These are phyloP conservation scores for Zelleria hepariella DNA, from an alignment of 2,888 invertebrate genomes.

Conservation along the genomic window DNA sequence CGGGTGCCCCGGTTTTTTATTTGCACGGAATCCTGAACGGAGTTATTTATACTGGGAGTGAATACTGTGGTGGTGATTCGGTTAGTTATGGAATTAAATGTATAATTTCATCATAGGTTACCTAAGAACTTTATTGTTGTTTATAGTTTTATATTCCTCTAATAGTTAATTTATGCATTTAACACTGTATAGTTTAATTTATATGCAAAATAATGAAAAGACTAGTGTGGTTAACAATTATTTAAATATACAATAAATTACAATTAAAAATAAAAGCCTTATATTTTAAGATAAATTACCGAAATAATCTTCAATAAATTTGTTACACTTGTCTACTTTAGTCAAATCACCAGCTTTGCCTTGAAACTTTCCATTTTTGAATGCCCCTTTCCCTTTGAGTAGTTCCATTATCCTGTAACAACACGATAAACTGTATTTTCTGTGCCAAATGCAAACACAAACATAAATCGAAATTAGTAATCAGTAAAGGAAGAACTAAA, in stretches of 20 bases:
- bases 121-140: neutral
- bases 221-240: neutral
- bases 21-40: neutral
- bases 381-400: constrained; percentile 83
- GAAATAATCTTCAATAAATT: constrained; percentile 73
- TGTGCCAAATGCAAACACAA: too few relatives aligned
- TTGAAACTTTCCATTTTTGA: constrained; percentile 80
- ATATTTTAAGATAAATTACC: constrained; percentile 22
- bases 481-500: too few relatives aligned
- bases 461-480: too few relatives aligned
- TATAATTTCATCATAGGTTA: neutral
- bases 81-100: neutral
- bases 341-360: constrained; percentile 81
- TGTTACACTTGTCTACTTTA: constrained; percentile 75
- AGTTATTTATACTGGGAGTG: neutral
- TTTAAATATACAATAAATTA: neutral
- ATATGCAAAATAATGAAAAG: neutral
- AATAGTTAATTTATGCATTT: neutral
- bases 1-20: too few relatives aligned
- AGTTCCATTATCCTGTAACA: constrained; percentile 76
- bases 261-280: constrained; percentile 7
- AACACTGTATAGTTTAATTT: neutral
- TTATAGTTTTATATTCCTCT: neutral
- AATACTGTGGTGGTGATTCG: neutral
- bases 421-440: too few relatives aligned